These are phyloP conservation scores for Ptychochromis oligacanthus DNA, from an alignment of 2,113 vertebrate genomes.

Conservation along the genomic window DNA sequence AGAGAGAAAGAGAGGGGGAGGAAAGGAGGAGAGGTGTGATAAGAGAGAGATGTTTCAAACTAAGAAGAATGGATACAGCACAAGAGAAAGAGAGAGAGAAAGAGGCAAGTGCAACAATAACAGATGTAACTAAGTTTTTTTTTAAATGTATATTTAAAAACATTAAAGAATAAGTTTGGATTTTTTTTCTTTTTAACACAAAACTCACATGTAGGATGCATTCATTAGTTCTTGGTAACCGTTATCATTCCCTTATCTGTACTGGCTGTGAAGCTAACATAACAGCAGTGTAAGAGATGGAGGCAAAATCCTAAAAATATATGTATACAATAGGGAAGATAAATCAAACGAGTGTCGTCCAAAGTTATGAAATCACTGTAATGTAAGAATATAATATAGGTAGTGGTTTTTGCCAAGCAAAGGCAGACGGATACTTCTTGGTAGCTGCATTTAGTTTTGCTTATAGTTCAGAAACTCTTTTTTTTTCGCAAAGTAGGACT, in stretches of 20 bases:
- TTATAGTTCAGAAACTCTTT: background rate
- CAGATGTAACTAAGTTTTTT: conserved; percentile 51
- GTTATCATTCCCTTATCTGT: background rate
- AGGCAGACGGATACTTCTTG: background rate
- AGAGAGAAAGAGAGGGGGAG: conserved; percentile 62
- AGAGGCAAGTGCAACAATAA: conserved; percentile 48
- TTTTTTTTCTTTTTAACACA: background rate
- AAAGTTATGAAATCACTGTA: background rate
- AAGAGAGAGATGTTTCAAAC: conserved; percentile 73
- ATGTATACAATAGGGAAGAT: background rate
- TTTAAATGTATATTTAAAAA: conserved; percentile 14
- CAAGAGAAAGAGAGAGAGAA: conserved; percentile 41
- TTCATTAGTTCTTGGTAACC: background rate
- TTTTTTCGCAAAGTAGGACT: no score
- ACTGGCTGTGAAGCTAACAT: background rate
- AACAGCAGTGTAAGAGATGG: background rate
- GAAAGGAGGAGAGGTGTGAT: conserved; percentile 71
- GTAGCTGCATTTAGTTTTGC: background rate
- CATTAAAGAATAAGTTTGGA: conserved; percentile 13
- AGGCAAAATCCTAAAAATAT: background rate
- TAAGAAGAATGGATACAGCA: conserved; percentile 61
- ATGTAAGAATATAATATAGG: background rate
- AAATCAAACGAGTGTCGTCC: background rate
- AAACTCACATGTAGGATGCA: background rate
- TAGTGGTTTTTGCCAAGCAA: background rate